Conservation (phyloP, 2,797 vertebrate genomes). For the Austrolebias charrua region DNA sequence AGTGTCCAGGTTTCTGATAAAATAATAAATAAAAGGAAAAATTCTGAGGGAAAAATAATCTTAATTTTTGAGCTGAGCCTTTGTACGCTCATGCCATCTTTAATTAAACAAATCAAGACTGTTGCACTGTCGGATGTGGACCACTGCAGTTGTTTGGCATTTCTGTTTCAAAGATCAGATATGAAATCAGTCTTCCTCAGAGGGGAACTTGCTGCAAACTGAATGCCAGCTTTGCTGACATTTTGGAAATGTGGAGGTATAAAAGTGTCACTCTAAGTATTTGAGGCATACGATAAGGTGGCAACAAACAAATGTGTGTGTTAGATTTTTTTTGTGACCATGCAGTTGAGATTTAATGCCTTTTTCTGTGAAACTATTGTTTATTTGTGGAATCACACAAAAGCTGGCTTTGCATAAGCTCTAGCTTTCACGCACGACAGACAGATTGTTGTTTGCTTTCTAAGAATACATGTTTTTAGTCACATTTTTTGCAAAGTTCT, state of each 20-base stretch:
- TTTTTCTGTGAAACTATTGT: background rate
- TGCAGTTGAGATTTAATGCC: background rate
- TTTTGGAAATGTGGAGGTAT: constrained; percentile 32
- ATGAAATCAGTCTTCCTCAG: constrained; percentile 36
- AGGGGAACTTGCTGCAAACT: constrained; percentile 17
- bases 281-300: constrained; percentile 24
- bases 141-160: constrained; percentile 36
- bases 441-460: background rate
- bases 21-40: background rate
- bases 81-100: background rate
- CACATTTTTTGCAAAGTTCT: too few species aligned
- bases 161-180: constrained; percentile 42
- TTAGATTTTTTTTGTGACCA: constrained; percentile 8
- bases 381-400: background rate
- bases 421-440: background rate
- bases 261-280: constrained; percentile 40
- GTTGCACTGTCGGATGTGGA: constrained; percentile 2
- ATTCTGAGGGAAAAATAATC: too few species aligned
- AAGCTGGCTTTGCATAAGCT: background rate
- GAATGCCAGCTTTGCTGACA: constrained; percentile 40
- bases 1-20: too few species aligned
- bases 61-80: background rate
- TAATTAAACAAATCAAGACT: background rate
- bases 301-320: constrained; percentile 5
- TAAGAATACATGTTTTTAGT: background rate